Conservation (phyloP, 2,797 vertebrate species). For the Potorous gilbertii region DNA sequence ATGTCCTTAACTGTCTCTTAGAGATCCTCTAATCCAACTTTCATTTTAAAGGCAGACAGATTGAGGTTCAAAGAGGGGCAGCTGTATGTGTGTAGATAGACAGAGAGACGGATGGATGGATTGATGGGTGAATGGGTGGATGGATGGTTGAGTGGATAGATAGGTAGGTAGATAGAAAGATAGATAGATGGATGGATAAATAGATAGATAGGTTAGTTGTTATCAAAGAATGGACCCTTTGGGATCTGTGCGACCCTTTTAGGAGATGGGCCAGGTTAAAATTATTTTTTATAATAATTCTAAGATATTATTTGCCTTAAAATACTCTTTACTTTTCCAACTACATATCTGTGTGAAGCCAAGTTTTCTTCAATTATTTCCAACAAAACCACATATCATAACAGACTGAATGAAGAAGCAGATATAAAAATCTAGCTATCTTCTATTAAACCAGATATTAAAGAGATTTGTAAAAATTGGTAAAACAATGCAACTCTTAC, state of each 20-base stretch:
- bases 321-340: not conserved
- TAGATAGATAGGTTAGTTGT: not conserved
- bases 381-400: too few species aligned
- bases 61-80: not conserved
- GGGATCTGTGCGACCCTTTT: not conserved
- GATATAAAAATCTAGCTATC: not conserved
- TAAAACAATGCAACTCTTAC: not conserved
- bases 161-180: not conserved
- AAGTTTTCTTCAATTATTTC: not conserved
- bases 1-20: not conserved
- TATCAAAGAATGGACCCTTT: not conserved
- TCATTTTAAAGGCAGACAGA: not conserved
- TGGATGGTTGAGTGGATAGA: too few species aligned
- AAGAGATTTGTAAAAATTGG: not conserved
- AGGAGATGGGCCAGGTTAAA: not conserved
- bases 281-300: not conserved
- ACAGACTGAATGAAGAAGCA: not conserved
- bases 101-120: not conserved
- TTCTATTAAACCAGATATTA: not conserved
- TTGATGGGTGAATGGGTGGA: too few species aligned
- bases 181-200: not conserved
- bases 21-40: not conserved
- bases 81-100: not conserved
- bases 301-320: not conserved
- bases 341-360: not conserved